These are phyloP conservation scores for Gallinago nigripennis DNA, from an alignment of 2,797 vertebrate genomes.

Conservation along the genomic window DNA sequence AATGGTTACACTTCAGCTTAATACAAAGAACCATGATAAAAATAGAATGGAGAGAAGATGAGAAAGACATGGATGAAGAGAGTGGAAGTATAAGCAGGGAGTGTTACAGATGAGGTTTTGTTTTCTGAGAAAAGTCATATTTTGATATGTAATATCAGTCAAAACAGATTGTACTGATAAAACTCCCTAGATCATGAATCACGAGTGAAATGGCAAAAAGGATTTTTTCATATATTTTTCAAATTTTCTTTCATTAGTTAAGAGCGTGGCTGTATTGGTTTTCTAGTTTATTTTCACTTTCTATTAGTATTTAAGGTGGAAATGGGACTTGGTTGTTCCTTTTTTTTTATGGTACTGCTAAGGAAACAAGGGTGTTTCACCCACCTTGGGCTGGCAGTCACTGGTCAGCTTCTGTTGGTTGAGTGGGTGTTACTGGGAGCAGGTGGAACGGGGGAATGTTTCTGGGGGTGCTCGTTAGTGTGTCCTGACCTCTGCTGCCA, in stretches of 20 bases:
- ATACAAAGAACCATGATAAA: not conserved
- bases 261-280: not conserved
- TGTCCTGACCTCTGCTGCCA: not conserved
- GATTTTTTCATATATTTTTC: not conserved
- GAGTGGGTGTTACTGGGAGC: not conserved
- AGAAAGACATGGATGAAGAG: not conserved
- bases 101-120: not conserved
- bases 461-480: not conserved
- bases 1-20: not conserved
- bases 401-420: not conserved
- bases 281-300: not conserved
- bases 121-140: not conserved
- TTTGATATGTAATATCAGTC: not conserved
- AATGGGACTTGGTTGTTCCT: not conserved
- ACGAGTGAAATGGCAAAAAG: not conserved
- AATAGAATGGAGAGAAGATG: not conserved
- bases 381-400: not conserved
- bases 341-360: not conserved
- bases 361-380: not conserved
- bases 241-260: not conserved
- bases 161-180: not conserved
- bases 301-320: rapidly evolving
- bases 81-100: not conserved
- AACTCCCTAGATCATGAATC: not conserved
- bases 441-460: not conserved